phyloP scores from a whole-genome alignment of 2,113 vertebrate species.

The Cottus gobio region DNA sequence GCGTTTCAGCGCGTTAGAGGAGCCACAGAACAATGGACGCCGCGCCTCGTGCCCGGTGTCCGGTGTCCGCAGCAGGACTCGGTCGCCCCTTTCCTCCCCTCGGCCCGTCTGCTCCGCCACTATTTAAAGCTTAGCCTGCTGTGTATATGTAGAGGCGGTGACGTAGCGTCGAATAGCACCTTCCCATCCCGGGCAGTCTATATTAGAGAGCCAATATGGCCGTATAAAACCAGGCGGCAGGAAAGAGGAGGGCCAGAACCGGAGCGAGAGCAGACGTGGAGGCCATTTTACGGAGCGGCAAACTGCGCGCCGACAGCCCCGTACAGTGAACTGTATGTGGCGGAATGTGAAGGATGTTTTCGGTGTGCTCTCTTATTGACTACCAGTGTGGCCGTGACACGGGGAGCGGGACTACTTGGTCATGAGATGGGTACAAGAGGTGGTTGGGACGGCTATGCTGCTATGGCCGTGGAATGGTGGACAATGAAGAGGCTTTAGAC shows the following conservation, averaged over 20 bases:
- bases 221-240: conserved; percentile 94
- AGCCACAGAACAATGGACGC: background rate
- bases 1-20: background rate
- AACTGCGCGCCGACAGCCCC: conserved; percentile 35
- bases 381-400: background rate
- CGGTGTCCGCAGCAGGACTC: too few species aligned
- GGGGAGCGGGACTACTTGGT: conserved; percentile 13
- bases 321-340: background rate
- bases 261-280: conserved; percentile 83
- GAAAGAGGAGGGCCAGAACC: conserved; percentile 93
- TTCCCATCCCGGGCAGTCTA: conserved; percentile 98
- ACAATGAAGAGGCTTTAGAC: conserved; percentile 63
- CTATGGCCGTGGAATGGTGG: conserved; percentile 78
- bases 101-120: conserved; percentile 84
- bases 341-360: conserved; percentile 44
- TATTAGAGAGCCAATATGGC: conserved; percentile 98
- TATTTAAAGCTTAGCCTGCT: conserved; percentile 95
- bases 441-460: conserved; percentile 50
- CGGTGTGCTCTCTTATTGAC: conserved; percentile 3
- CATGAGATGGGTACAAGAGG: conserved; percentile 44
- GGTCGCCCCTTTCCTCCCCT: conserved; percentile 49
- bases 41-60: conserved; percentile 23
- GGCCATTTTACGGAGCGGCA: conserved; percentile 80
- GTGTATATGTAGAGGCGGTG: conserved; percentile 96
- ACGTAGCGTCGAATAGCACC: conserved; percentile 96